These are phyloP conservation scores for Muntiacus muntjak DNA, from an alignment of 2,113 vertebrate species.

Conservation along the genomic window DNA sequence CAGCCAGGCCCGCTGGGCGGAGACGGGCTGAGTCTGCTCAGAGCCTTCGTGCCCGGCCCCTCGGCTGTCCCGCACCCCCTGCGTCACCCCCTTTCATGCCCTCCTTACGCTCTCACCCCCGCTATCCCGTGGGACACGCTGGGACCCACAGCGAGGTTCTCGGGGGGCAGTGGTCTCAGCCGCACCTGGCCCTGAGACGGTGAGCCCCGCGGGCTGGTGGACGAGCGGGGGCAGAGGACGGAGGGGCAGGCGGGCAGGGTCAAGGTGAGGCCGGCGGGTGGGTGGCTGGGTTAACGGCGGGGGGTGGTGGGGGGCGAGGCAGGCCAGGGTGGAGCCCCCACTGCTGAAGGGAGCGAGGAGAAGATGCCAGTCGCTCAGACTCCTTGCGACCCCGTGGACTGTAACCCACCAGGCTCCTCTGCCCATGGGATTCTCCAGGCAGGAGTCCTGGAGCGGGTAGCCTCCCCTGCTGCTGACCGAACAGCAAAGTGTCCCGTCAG, in stretches of 20 bases:
- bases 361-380: neutral
- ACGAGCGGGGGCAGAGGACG: fast-evolving
- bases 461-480: neutral
- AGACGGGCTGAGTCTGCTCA: neutral
- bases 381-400: neutral
- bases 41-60: fast-evolving
- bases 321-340: neutral
- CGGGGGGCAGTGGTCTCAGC: neutral
- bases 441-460: neutral
- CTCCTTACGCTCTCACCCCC: fast-evolving
- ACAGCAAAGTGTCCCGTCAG: neutral
- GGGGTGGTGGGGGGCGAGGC: neutral
- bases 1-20: neutral
- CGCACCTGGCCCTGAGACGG: no score
- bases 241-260: neutral
- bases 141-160: neutral
- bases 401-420: neutral
- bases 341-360: neutral
- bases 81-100: fast-evolving
- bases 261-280: neutral
- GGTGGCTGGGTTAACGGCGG: neutral
- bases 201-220: neutral
- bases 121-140: neutral
- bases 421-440: neutral
- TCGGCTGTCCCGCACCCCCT: neutral